Conservation (phyloP, 2,113 vertebrate genomes). For the Phalacrocorax aristotelis region DNA sequence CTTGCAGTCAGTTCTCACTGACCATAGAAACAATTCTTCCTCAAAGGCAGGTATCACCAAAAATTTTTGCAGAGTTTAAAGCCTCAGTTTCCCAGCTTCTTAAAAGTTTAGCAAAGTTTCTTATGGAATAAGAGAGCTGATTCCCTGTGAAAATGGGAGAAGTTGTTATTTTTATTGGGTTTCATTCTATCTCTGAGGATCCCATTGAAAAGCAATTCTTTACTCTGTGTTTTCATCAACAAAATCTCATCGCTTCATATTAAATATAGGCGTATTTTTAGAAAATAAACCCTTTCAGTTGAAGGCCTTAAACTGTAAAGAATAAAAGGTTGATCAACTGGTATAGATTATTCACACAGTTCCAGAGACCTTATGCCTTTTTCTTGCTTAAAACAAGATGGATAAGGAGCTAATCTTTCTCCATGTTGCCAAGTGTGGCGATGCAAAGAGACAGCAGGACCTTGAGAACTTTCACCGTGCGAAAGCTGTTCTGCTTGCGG, state of each 20-base stretch:
- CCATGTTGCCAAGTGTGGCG: background rate
- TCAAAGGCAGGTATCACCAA: background rate
- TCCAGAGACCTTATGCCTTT: background rate
- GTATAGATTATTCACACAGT: background rate
- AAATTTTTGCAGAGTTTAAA: background rate
- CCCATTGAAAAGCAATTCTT: background rate
- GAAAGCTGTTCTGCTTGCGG: background rate
- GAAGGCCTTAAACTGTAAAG: background rate
- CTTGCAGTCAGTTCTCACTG: background rate
- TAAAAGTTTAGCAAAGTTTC: background rate
- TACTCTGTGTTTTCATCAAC: background rate
- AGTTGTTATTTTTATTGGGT: background rate
- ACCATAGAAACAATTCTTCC: background rate
- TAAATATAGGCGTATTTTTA: background rate
- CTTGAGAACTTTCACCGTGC: background rate
- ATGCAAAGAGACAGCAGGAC: background rate
- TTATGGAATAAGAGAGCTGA: background rate
- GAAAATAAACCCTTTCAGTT: background rate
- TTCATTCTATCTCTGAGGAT: background rate
- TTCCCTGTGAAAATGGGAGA: background rate
- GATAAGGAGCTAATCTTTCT: background rate
- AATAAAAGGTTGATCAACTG: background rate
- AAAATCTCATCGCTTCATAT: background rate
- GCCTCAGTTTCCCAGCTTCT: background rate
- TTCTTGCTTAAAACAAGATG: background rate